Evolutionary conservation across 1,140 invertebrate species (phyloP).

Genomic region (Pomacea maculata): DNA sequence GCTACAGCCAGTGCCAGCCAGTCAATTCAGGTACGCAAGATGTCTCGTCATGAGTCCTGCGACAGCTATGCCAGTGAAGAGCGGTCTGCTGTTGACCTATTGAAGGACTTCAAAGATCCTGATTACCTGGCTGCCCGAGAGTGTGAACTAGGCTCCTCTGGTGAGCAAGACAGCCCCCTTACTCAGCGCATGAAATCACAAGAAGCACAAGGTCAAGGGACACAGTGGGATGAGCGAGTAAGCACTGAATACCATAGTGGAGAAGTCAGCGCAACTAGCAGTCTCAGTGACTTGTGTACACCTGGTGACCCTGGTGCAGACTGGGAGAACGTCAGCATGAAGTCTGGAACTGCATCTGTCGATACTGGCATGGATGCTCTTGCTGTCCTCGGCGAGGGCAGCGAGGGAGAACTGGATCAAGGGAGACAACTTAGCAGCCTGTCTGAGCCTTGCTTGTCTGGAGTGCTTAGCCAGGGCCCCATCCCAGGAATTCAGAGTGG

Average conservation of each 20-base stretch:
- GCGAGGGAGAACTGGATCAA: conserved; percentile 25
- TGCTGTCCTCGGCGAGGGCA: conserved; percentile 31
- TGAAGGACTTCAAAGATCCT: conserved; percentile 58
- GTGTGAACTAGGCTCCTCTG: conserved; percentile 56
- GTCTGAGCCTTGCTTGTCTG: conserved; percentile 27
- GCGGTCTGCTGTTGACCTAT: conserved; percentile 43
- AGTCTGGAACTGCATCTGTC: conserved; percentile 36
- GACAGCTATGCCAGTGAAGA: conserved; percentile 47
- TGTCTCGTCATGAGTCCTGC: conserved; percentile 41
- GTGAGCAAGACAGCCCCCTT: conserved; percentile 50
- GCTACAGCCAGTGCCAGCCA: conserved; percentile 12
- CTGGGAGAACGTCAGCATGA: conserved; percentile 40
- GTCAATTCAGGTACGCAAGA: conserved; percentile 26
- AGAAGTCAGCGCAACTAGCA: conserved; percentile 49
- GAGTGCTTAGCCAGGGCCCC: conserved; percentile 6
- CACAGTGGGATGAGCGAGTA: conserved; percentile 19
- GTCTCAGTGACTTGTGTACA: conserved; percentile 49
- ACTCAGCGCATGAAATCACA: conserved; percentile 25
- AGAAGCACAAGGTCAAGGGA: conserved; percentile 29
- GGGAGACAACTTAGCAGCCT: conserved; percentile 27
- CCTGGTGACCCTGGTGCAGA: conserved; percentile 23
- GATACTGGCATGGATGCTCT: conserved; percentile 48
- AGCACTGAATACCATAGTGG: conserved; percentile 8
- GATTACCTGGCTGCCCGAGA: conserved; percentile 49
- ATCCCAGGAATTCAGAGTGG: background rate